These are phyloP conservation scores for Andrena flavipes DNA, from an alignment of 2,888 invertebrate genomes.

Conservation along the genomic window DNA sequence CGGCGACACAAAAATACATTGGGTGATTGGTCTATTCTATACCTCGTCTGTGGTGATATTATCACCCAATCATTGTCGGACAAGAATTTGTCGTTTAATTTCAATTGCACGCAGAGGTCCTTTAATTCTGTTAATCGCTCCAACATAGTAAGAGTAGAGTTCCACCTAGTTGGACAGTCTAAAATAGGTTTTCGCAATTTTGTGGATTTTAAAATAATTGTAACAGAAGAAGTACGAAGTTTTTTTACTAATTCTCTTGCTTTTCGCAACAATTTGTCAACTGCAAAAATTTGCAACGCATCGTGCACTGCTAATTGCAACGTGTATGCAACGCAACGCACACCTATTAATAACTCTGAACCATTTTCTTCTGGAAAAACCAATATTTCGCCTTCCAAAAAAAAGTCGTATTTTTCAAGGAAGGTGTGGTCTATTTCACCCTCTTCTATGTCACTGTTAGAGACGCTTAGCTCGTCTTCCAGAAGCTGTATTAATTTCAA, in stretches of 20 bases:
- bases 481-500: too few relatives aligned
- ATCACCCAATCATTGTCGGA: not conserved
- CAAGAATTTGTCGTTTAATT: not conserved
- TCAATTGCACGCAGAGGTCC: not conserved
- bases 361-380: too few relatives aligned
- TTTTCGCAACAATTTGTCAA: not conserved
- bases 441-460: too few relatives aligned
- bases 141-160: not conserved
- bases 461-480: too few relatives aligned
- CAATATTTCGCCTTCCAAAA: too few relatives aligned
- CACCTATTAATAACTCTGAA: too few relatives aligned
- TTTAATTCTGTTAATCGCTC: slow-evolving; percentile 1
- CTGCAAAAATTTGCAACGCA: not conserved
- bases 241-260: not conserved
- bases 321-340: too few relatives aligned
- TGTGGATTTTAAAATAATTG: not conserved
- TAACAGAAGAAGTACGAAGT: not conserved
- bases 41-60: too few relatives aligned
- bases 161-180: slow-evolving; percentile 5
- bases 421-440: too few relatives aligned
- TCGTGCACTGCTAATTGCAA: not conserved
- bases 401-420: too few relatives aligned
- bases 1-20: too few relatives aligned
- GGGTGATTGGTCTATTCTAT: too few relatives aligned
- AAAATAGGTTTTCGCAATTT: not conserved